Conservation (phyloP, 2,113 vertebrate genomes). For the Cyanoderma ruficeps region DNA sequence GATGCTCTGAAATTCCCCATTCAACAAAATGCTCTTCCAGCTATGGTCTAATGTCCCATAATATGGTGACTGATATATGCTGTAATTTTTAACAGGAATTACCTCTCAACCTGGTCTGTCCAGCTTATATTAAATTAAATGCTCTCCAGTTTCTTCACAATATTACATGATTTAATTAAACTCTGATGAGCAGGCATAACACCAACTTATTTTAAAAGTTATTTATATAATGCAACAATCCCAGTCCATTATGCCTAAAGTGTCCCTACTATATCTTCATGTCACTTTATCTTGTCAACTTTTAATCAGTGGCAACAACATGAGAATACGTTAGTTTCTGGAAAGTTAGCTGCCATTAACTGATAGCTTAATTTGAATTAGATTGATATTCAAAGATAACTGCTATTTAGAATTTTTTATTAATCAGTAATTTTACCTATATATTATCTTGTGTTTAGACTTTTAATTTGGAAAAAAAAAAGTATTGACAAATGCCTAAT, state of each 20-base stretch:
- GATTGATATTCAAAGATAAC: slow-evolving; percentile 10
- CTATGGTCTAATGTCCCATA: neutral
- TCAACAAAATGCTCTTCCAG: neutral
- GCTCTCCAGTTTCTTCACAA: neutral
- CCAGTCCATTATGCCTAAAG: neutral
- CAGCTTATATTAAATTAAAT: neutral
- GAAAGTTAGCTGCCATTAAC: slow-evolving; percentile 32
- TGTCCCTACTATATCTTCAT: neutral
- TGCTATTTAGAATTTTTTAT: slow-evolving; percentile 22
- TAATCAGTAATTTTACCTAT: slow-evolving; percentile 4
- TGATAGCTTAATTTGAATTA: slow-evolving; percentile 39
- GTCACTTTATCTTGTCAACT: neutral
- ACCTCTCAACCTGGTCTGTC: neutral
- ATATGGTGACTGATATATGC: too few relatives aligned
- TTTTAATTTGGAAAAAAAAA: slow-evolving; percentile 18
- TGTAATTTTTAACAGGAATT: neutral
- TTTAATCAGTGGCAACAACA: slow-evolving; percentile 32
- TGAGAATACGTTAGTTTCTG: slow-evolving; percentile 27
- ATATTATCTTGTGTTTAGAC: neutral
- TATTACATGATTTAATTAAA: neutral
- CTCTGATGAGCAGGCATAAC: neutral
- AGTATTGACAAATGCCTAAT: neutral
- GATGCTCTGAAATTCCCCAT: neutral
- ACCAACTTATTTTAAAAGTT: neutral
- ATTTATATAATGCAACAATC: neutral